A percentile compares a stretch with the other conserved stretches of the same genome.
These are phyloP conservation scores for Maccullochella peelii DNA, from an alignment of 2,113 vertebrate genomes.

Conservation along the genomic window DNA sequence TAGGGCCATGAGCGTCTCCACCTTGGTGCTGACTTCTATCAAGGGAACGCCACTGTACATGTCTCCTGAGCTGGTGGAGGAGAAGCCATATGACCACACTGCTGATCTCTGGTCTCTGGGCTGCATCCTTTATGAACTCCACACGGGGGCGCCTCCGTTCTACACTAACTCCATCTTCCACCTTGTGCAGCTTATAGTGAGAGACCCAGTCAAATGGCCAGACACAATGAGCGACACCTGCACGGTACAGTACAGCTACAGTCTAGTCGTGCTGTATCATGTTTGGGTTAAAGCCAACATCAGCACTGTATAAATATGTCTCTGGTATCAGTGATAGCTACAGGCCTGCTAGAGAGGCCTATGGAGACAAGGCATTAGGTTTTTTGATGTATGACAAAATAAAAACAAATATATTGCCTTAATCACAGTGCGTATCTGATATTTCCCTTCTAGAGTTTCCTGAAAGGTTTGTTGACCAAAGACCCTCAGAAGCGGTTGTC, in stretches of 20 bases:
- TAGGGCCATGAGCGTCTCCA: conserved; percentile 95
- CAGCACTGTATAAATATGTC: not conserved
- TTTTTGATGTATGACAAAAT: not conserved
- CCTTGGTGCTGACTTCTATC: conserved; percentile 95
- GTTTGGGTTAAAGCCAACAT: not conserved
- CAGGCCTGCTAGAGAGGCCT: not conserved
- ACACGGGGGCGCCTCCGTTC: conserved; percentile 94
- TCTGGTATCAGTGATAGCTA: not conserved
- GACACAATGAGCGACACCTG: conserved; percentile 87
- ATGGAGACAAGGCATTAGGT: not conserved
- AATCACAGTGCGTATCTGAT: not conserved
- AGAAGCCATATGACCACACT: conserved; percentile 94
- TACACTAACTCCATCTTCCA: conserved; percentile 96
- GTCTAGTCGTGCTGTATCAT: not conserved
- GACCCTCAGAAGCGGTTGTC: conserved; percentile 90
- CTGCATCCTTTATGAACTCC: conserved; percentile 96
- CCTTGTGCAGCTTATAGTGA: conserved; percentile 92
- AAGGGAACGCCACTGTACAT: conserved; percentile 98
- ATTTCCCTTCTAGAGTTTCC: conserved; percentile 88
- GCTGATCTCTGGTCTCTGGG: conserved; percentile 97
- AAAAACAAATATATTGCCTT: not conserved
- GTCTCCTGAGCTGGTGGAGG: conserved; percentile 96
- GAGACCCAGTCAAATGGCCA: conserved; percentile 92
- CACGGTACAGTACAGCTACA: conserved; percentile 82
- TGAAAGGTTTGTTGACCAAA: conserved; percentile 95